Percentiles rank a stretch among this genome's conserved stretches.
These are phyloP conservation scores for Diuraphis noxia DNA, from an alignment of 1,140 invertebrate genomes.

Conservation along the genomic window DNA sequence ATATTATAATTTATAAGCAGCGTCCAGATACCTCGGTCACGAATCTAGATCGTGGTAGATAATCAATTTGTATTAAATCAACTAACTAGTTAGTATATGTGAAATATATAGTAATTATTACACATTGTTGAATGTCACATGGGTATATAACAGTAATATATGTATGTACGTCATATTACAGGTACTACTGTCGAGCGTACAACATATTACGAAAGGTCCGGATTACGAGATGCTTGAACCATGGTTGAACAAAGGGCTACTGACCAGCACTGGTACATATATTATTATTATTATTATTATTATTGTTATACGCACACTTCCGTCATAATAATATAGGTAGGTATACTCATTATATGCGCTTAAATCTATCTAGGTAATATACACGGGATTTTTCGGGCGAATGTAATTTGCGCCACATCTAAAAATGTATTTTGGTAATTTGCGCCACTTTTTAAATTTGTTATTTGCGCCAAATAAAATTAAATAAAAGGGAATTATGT, in stretches of 20 bases:
- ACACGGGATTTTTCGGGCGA: too few relatives aligned
- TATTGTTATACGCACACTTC: background rate
- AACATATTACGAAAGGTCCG: constrained; percentile 36
- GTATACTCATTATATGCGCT: background rate
- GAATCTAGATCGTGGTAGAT: too few relatives aligned
- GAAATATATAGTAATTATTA: background rate
- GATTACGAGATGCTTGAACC: constrained; percentile 26
- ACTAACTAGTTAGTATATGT: background rate
- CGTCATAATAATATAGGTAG: background rate
- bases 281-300: background rate
- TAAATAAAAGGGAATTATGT: too few relatives aligned
- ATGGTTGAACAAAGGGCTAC: constrained; percentile 35
- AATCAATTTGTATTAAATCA: background rate
- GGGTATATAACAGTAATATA: background rate
- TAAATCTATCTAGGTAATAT: too few relatives aligned
- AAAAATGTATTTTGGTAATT: too few relatives aligned
- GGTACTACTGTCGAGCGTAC: constrained; percentile 3
- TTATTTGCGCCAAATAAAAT: too few relatives aligned
- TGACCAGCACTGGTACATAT: constrained; percentile 31
- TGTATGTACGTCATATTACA: background rate
- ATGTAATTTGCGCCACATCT: too few relatives aligned
- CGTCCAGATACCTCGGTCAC: background rate
- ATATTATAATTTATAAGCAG: background rate
- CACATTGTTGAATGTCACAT: background rate
- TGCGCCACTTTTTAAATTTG: too few relatives aligned